phyloP scores from a whole-genome alignment of 2,888 invertebrate species.

The Biston betularia region DNA sequence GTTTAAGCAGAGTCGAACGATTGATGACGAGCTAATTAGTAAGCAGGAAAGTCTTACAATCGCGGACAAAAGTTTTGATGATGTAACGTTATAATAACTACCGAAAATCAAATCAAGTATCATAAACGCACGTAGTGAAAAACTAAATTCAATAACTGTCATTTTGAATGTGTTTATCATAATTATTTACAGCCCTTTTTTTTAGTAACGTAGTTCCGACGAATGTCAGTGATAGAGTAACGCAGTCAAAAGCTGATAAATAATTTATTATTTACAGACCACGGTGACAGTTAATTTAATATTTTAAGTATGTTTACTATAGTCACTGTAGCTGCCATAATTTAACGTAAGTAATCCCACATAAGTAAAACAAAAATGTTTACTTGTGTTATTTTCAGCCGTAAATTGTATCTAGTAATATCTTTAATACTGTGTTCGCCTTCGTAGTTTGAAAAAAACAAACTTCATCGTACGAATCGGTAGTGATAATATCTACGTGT shows the following conservation, averaged over 20 bases:
- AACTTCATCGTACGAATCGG: too few relatives aligned
- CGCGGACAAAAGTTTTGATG: neutral
- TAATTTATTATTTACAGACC: too few relatives aligned
- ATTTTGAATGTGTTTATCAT: neutral
- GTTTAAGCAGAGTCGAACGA: neutral
- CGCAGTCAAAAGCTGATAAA: neutral
- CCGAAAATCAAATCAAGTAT: neutral
- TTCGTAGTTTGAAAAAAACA: too few relatives aligned
- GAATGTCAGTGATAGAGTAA: neutral
- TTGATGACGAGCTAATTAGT: neutral
- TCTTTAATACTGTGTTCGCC: too few relatives aligned
- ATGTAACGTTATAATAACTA: slow-evolving; percentile 1
- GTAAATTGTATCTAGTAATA: too few relatives aligned
- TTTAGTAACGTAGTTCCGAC: neutral
- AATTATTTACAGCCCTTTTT: neutral
- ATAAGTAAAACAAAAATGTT: too few relatives aligned
- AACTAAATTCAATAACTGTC: slow-evolving; percentile 2
- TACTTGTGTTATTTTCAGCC: too few relatives aligned
- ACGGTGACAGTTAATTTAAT: too few relatives aligned
- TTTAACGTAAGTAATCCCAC: too few relatives aligned
- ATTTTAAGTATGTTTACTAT: too few relatives aligned
- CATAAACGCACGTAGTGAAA: neutral
- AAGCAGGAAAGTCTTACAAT: neutral
- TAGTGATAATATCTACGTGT: too few relatives aligned
- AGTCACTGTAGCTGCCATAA: too few relatives aligned